Evolutionary conservation across 2,888 invertebrate genomes (phyloP).

Genomic region (Caenorhabditis angaria): DNA sequence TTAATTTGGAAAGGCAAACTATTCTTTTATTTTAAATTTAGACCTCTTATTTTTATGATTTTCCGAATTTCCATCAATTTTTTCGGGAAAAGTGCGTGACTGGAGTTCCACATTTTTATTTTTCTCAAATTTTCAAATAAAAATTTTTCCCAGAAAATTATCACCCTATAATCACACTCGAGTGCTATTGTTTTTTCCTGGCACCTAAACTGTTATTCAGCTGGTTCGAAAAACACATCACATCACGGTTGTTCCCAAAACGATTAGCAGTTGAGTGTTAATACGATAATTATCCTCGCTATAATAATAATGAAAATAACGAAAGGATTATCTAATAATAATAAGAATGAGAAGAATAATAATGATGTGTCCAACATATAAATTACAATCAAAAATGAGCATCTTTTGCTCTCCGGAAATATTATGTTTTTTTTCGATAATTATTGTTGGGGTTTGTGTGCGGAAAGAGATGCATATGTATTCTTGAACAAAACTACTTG

Average conservation of each 20-base stretch:
- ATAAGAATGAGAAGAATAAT: no score
- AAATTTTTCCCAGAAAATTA: no score
- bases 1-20: no score
- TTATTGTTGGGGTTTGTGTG: not conserved
- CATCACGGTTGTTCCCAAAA: conserved; percentile 1
- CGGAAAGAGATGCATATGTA: not conserved
- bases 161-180: no score
- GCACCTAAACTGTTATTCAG: not conserved
- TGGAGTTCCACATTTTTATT: no score
- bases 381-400: conserved; percentile 2
- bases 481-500: conserved; percentile 4
- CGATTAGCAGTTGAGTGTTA: not conserved
- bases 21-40: no score
- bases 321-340: not conserved
- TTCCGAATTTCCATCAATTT: no score
- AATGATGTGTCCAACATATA: not conserved
- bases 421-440: not conserved
- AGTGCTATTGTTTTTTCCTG: no score
- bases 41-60: no score
- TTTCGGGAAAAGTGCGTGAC: no score
- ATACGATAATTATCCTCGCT: not conserved
- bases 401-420: not conserved
- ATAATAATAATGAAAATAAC: no score
- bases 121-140: no score
- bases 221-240: conserved; percentile 1